Evolutionary conservation across 2,888 invertebrate genomes (phyloP), one percentile per base, ranked within the genome.

Genomic region (Hemithea aestivaria): DNA sequence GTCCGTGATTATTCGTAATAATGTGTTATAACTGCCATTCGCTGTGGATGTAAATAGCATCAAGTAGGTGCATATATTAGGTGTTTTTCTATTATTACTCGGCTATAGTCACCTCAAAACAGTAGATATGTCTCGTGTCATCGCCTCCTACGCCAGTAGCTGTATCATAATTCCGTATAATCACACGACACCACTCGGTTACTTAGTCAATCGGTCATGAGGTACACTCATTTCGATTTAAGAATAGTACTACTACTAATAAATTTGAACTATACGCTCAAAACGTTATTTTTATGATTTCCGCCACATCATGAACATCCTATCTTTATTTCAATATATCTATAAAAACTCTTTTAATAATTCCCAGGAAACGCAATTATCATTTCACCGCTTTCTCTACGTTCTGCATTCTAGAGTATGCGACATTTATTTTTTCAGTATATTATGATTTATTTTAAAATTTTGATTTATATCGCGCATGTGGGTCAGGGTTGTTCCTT

Each of bases 401-500:
- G 35, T 45, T n/a, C n/a, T n/a, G n/a, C n/a, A n/a, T n/a, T n/a
- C n/a, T n/a, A 28, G 38, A 11, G 34, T 11, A 32, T 33, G 31
- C 23, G 33, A 39, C 30, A 25, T 12, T 32, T 40, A 41, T 47
- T 41, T 20, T 40, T 41, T 32, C 30, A 12, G 36, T 31, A n/a
- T n/a, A n/a, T 42, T 47, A 45, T 42, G 29, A 43, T 45, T 45
- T 42, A 43, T 45, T 45, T 42, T 40, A 44, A 27, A 44, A 40
- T 20, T 37, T 48, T 48, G 40, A 40, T 43, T 48, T 22, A 38
- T 38, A 40, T 34, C 38, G 7, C 40, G 21, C 43, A 74, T 66
- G 45, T 69, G 56, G 75, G 75, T 73, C 77, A 77, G 73, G 76
- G 77, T 58, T 66, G 56, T 48, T 61, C 48, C 58, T 60, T 65